Evolutionary conservation across 1,140 invertebrate genomes (phyloP).

Genomic region (Pseudobourletiella spinata): DNA sequence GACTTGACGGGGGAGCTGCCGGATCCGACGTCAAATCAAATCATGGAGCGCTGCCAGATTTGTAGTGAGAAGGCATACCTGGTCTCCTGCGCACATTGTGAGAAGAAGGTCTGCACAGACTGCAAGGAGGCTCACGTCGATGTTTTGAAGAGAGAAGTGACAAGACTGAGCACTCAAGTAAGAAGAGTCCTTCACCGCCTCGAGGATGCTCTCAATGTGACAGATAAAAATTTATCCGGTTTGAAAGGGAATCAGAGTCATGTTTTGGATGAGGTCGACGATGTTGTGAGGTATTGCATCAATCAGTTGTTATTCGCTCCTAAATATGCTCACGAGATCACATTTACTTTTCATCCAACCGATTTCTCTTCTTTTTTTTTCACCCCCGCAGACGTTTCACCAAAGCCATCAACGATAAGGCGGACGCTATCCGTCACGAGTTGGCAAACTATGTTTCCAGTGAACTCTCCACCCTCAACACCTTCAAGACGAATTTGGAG

Average conservation of each 20-base stretch:
- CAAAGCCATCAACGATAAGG: conserved; percentile 85
- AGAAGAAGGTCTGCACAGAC: conserved; percentile 82
- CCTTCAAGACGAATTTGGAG: conserved; percentile 20
- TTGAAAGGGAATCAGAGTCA: conserved; percentile 74
- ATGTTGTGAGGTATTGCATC: conserved; percentile 65
- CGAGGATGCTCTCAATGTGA: conserved; percentile 68
- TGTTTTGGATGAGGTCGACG: conserved; percentile 86
- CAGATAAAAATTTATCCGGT: conserved; percentile 74
- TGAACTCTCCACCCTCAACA: conserved; percentile 67
- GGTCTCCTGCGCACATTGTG: conserved; percentile 84
- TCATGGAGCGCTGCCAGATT: conserved; percentile 50
- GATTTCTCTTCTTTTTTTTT: no score
- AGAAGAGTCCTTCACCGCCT: conserved; percentile 68
- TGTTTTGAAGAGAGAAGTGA: conserved; percentile 85
- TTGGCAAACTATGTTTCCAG: conserved; percentile 75
- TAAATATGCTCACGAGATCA: no score
- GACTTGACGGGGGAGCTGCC: conserved; percentile 76
- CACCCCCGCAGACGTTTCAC: conserved; percentile 56
- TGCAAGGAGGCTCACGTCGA: conserved; percentile 93
- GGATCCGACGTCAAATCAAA: conserved; percentile 66
- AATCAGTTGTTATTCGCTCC: no score
- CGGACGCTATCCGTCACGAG: conserved; percentile 76
- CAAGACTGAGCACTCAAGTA: conserved; percentile 85
- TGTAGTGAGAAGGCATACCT: conserved; percentile 93
- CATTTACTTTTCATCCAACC: not conserved